A percentile compares a stretch with the other conserved stretches of the same genome.
These are phyloP conservation scores for Hipposideros larvatus DNA, from an alignment of 2,797 vertebrate genomes.

Conservation along the genomic window DNA sequence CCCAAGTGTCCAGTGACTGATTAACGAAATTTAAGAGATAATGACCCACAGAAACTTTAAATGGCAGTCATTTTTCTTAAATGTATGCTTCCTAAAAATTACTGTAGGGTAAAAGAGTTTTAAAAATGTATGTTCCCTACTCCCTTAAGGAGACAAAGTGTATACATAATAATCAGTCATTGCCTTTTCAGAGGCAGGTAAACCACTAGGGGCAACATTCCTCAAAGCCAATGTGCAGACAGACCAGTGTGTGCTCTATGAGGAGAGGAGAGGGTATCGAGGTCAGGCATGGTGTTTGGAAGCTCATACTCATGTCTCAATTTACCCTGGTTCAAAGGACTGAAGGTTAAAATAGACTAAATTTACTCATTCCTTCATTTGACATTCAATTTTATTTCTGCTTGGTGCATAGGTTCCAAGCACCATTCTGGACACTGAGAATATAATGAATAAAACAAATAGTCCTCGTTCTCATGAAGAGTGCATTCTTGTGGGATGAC, in stretches of 20 bases:
- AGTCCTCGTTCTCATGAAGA: not conserved
- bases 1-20: not conserved
- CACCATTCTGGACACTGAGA: not conserved
- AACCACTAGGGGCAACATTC: not conserved
- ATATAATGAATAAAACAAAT: constrained; percentile 6
- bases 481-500: not conserved
- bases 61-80: constrained; percentile 15
- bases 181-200: constrained; percentile 30
- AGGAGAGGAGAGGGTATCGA: not conserved
- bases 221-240: not conserved
- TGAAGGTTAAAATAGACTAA: constrained; percentile 1
- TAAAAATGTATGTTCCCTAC: not conserved
- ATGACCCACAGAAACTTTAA: not conserved
- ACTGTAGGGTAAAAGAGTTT: not conserved
- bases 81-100: constrained; percentile 22
- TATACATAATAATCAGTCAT: not conserved
- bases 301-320: not conserved
- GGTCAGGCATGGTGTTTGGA: not conserved
- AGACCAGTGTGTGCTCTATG: not conserved
- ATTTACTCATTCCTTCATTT: not conserved
- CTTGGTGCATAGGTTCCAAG: constrained; percentile 18
- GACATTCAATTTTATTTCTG: not conserved
- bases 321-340: constrained; percentile 4
- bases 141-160: not conserved
- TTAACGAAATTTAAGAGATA: not conserved